Conservation (phyloP, 2,888 invertebrate genomes). For the Synergus laeviventris region DNA sequence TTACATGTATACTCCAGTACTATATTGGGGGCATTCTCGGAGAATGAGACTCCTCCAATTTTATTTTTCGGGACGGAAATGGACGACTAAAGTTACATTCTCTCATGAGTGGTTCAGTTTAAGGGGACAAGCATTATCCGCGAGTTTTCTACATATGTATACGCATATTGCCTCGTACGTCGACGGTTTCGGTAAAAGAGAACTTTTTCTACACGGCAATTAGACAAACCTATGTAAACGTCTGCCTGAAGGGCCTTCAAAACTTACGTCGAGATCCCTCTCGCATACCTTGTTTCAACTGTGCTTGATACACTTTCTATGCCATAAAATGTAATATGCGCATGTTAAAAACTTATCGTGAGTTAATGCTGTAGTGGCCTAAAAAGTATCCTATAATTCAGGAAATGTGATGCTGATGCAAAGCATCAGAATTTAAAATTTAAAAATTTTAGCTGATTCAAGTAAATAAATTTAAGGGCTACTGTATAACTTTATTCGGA, state of each 20-base stretch:
- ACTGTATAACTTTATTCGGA: conserved; percentile 1
- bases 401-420: neutral
- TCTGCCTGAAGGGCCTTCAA: conserved; percentile 67
- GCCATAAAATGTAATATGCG: conserved; percentile 64
- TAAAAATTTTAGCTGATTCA: neutral
- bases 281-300: conserved; percentile 7
- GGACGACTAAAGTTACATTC: neutral
- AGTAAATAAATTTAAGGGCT: neutral
- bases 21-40: neutral
- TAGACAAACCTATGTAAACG: conserved; percentile 66
- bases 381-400: neutral
- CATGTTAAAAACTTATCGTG: conserved; percentile 65
- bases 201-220: conserved; percentile 67
- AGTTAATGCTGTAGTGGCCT: conserved; percentile 48
- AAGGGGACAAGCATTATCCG: conserved; percentile 18
- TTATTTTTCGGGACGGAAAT: neutral
- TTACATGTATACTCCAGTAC: neutral
- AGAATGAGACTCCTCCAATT: neutral
- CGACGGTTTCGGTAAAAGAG: conserved; percentile 39
- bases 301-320: conserved; percentile 30
- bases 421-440: neutral
- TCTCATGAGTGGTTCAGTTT: conserved; percentile 1
- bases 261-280: conserved; percentile 60
- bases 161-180: conserved; percentile 26
- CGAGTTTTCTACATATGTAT: conserved; percentile 24